Base-by-base conservation (phyloP, 2,797 vertebrate genomes). In the Spinus olivaceus region DNA sequence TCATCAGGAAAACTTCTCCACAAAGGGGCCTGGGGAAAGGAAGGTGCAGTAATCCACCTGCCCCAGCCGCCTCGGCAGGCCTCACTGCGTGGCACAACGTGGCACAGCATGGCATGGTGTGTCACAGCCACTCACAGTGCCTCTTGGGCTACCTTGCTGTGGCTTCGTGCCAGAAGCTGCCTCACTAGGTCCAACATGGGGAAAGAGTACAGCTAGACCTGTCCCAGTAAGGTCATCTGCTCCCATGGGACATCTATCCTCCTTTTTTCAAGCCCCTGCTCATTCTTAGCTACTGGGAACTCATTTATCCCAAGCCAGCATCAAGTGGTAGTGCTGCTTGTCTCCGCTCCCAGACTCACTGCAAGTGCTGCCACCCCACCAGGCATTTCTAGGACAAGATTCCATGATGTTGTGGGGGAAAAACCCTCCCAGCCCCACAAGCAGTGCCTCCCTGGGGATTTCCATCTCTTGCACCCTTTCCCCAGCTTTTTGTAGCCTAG, bases 1-100 rank as follows among this genome's bases (percentile, higher is more conserved):
- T 95, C 96, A 95, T 87, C 49, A 1, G 78, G 93, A 92, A 92
- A 93, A 94, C 94, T 93, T 95, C 86, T 93, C 71, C 3, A 2
- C 11, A 21, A 95, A 90, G 91, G 81, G 92, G 90, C 72, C 76
- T 60, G 69, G 71, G 79, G 94, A 95, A 95, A 95, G 92, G 92
- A 95, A 92, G 93, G 81, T 86, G 67, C 5, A 0, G 59, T 91
- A 91, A 92, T 93, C 86, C 92, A 93, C 95, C 93, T 95, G 94
- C 90, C 82, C 61, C 83, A 39, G 92, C 88, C 0, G 0, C 80
- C 72, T 90, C 1, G 0, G 87, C 94, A 59, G 63, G 79, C 64
- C 63, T 85, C 4, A 1, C 71, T 63, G 67, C 4, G 0, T 81
- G 90, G 84, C 81, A 84, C 81, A 84, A 59, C 9, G 1, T 23